Evolutionary conservation across 2,888 invertebrate species (phyloP), one percentile per base, ranked within the genome.

Genomic region (Belgica antarctica): DNA sequence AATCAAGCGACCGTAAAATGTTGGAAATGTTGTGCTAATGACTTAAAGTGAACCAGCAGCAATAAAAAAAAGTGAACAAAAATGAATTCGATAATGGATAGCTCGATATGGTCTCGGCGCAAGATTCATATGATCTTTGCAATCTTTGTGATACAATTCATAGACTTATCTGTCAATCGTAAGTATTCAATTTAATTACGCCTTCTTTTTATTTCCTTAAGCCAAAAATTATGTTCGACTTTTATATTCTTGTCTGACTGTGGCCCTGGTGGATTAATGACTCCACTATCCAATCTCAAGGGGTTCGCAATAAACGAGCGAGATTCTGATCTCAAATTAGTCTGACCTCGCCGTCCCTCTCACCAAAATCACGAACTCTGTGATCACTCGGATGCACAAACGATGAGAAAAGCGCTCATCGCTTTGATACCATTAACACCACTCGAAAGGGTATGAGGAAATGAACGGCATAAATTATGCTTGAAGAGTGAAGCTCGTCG

Each of bases 121-220:
- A 57, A 57, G 28, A 57, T 52, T 28, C 52, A 68, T 57, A 57
- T 52, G 52, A 68, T 68, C 34, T 57, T 68, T 19, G 34, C 57
- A 68, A 68, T 68, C 15, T 24, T 68, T 57, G 57, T 68, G 57
- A 57, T 68, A 68, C 68, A 68, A 57, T 28, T 68, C 57, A 34
- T 68, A 24, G 68, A 68, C 68, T 68, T 68, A 28, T 47, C 68
- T 24, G 34, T 52, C n/a, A 57, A 57, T 57, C 47, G 68, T 68
- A 31, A 68, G 68, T 68, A 68, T 17, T 15, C 41, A 3, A 41
- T 2, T 41, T n/a, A n/a, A n/a, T n/a, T n/a, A n/a, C n/a, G n/a
- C n/a, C 10, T 41, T 41, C 41, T 41, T 41, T 15, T 41, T 15
- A 10, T 15, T 10, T 41, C 41, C n/a, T 41, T n/a, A 41, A 41